Base-by-base conservation (phyloP, 2,113 vertebrate genomes). In the Seriola aureovittata region DNA sequence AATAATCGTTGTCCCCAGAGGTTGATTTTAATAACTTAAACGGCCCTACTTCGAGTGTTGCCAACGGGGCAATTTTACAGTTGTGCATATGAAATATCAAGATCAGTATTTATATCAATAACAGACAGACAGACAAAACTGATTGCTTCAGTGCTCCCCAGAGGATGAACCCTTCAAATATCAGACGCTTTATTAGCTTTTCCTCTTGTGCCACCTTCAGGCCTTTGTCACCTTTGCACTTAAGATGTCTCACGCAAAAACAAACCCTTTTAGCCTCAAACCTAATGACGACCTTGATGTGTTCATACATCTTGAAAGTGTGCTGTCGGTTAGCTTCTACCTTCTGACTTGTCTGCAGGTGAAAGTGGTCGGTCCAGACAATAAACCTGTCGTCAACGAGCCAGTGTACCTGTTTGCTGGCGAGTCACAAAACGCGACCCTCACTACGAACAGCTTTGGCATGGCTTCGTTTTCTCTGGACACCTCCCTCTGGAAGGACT, bases 391-490 rank as follows among this genome's bases (percentile, higher is more conserved):
- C 0, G 36, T 74, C 4, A 75, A 80, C 55, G 87, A 93, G 68
- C 1, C 25, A 0, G 93, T 96, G 44, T 82, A 87, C 48, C 10
- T 96, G 11, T 60, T 1, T 9, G 23, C 8, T 2, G 0, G 3
- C 0, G 8, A 79, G 2, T 7, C 14, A 0, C 38, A 83, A 1
- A 86, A 54, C 0, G 0, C 72, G 11, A 84, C 23, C 0, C 70
- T 95, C 32, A 84, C 36, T 0, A 95, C 95, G 19, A 85, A 93
- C 75, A 2, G 1, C 2, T 82, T 65, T 5, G 95, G 95, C 14
- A 19, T 89, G 38, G 92, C 91, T 40, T 21, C 23, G 0, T 95
- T 96, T 71, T 93, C 93, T 40, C 82, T 96, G 13, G 52, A 93
- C 84, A 95, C 94, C 0, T 69, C 77, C 9, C 57, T 12, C 6